Base-by-base conservation (phyloP, 2,797 vertebrate genomes). In the Tolypeutes matacus region DNA sequence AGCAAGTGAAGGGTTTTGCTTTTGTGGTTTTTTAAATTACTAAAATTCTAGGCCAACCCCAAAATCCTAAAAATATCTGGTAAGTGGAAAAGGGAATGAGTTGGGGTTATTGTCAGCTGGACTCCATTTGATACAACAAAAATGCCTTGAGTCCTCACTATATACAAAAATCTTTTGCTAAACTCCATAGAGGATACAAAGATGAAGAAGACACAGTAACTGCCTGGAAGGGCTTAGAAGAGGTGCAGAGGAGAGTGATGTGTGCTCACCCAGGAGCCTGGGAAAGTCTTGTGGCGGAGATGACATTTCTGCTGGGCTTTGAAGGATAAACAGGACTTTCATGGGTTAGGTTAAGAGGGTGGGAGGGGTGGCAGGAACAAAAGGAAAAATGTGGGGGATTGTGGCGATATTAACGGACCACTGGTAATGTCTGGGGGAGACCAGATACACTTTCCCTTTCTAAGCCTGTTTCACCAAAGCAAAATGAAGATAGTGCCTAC, bases 41-140 rank as follows among this genome's bases (percentile, higher is more conserved):
- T 83, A 88, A 93, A 96, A 81, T 80, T 31, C 51, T 53, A 88
- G 21, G 75, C 69, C 58, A 95, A 65, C 27, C 10, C 85, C 49
- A 42, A 53, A 73, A 82, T 95, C 76, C 85, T 90, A 93, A 97
- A 86, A 92, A 77, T 77, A 72, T 72, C 25, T 39, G 27, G 73
- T 62, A 75, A 81, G 18, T 78, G 70, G 51, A 56, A 93, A 83
- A 69, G 31, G 2, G n/a, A 82, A 12, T 18, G 49, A 56, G 3
- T n/a, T 86, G 36, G 49, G 64, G 20, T 42, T 56, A 18, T 34
- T 39, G 27, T 91, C 2, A 29, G 2, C 67, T 93, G 58, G 31
- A 72, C 92, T 89, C 20, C 27, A 70, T 60, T 69, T 77, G 17
- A 42, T 77, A 23, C 12, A 53, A 65, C 14, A 82, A 67, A 56